These are phyloP conservation scores for Caenorhabditis elegans DNA, from an alignment of 1,140 invertebrate genomes.

Conservation along the genomic window DNA sequence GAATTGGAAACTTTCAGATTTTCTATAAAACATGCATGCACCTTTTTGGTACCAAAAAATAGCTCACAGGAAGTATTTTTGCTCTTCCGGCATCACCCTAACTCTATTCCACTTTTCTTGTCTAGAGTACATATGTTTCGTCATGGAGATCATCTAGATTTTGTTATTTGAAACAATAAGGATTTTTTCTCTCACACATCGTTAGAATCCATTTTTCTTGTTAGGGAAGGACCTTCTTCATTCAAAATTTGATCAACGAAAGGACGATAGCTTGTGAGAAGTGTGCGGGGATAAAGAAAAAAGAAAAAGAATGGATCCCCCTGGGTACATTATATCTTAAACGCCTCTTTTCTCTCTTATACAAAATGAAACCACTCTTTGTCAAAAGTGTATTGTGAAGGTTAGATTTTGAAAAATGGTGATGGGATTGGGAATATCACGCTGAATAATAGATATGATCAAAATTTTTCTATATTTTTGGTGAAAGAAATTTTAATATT, in stretches of 20 bases:
- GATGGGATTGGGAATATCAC: not conserved
- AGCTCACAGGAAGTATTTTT: slow-evolving; percentile 20
- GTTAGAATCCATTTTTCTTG: not conserved
- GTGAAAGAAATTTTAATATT: not conserved
- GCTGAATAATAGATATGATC: not conserved
- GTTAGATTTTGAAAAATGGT: not conserved
- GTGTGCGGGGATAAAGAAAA: not conserved
- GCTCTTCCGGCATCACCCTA: not conserved
- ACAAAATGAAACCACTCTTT: not conserved
- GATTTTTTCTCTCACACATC: no score
- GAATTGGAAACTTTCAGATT: no score
- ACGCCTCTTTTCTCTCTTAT: not conserved
- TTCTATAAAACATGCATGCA: no score
- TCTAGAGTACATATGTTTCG: not conserved
- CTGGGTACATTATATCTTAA: slow-evolving; percentile 27
- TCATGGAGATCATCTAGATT: not conserved
- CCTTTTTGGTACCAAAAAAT: no score
- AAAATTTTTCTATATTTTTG: no score
- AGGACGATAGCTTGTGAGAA: not conserved
- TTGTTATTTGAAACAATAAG: not conserved
- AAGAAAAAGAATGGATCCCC: not conserved
- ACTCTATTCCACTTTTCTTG: not conserved
- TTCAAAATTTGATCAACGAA: not conserved
- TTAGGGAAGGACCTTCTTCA: not conserved
- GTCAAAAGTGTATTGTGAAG: not conserved